A percentile compares a stretch with the other conserved stretches of the same genome.
Evolutionary conservation across 1,140 invertebrate species (phyloP).

Genomic region (Metopolophium dirhodum): DNA sequence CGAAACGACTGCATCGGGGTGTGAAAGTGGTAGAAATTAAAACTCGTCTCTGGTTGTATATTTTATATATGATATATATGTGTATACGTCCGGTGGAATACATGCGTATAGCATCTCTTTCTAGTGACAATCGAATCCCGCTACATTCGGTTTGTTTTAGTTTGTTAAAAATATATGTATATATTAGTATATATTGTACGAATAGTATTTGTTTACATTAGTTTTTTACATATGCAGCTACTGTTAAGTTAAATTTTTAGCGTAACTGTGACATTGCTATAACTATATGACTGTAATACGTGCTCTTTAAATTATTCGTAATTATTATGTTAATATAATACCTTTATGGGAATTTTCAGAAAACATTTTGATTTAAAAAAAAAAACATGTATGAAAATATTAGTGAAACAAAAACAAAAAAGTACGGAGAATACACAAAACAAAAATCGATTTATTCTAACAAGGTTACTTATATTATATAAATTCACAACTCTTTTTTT

Average conservation of each 20-base stretch:
- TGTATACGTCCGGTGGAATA: neutral
- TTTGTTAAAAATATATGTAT: neutral
- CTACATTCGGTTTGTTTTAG: neutral
- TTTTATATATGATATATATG: neutral
- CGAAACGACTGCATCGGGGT: neutral
- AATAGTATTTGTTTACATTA: neutral
- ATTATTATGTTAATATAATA: neutral
- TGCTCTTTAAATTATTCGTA: neutral
- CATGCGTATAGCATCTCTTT: neutral
- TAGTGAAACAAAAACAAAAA: neutral
- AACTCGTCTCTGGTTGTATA: neutral
- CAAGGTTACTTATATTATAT: neutral
- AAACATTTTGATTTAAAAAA: neutral
- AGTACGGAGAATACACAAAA: neutral
- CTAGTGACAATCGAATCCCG: neutral
- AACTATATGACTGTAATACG: neutral
- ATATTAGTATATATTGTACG: neutral
- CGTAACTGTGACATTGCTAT: neutral
- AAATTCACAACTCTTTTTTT: neutral
- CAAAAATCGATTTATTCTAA: neutral
- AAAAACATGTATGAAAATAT: neutral
- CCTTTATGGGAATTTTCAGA: neutral
- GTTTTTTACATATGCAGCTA: neutral
- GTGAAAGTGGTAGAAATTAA: slow-evolving; percentile 40
- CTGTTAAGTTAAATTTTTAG: neutral